A percentile compares a stretch with the other conserved stretches of the same genome.
Evolutionary conservation across 1,140 invertebrate species (phyloP).

Genomic region (Danaus plexippus): DNA sequence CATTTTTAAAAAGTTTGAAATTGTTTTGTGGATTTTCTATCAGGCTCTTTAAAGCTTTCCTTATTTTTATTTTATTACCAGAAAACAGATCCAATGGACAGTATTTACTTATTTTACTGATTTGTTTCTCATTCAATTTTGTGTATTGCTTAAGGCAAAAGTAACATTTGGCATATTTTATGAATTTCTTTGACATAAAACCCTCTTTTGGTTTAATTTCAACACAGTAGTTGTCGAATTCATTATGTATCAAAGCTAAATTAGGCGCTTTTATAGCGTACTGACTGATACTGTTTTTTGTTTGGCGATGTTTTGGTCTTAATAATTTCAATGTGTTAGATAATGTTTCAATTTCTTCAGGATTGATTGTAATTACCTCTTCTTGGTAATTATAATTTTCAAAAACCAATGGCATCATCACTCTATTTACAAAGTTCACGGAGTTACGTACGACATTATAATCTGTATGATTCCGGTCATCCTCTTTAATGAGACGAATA

Average conservation of each 20-base stretch:
- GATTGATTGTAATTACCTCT: conserved; percentile 39
- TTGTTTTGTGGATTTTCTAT: conserved; percentile 81
- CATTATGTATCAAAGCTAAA: conserved; percentile 44
- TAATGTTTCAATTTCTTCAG: conserved; percentile 35
- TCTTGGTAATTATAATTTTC: conserved; percentile 24
- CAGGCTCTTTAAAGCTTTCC: conserved; percentile 73
- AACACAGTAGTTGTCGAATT: conserved; percentile 67
- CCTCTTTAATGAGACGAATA: conserved; percentile 51
- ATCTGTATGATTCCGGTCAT: conserved; percentile 17
- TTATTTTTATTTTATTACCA: conserved; percentile 74
- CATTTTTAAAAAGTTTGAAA: conserved; percentile 79
- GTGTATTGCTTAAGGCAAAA: conserved; percentile 81
- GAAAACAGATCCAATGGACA: conserved; percentile 84
- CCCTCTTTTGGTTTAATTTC: conserved; percentile 87
- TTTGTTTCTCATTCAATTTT: conserved; percentile 73
- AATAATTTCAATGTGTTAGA: conserved; percentile 27
- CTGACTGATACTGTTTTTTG: conserved; percentile 43
- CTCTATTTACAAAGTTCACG: conserved; percentile 46
- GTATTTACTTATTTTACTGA: conserved; percentile 72
- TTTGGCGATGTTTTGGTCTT: conserved; percentile 45
- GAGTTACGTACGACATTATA: conserved; percentile 25
- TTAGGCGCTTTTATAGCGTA: conserved; percentile 56
- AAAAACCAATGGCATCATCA: conserved; percentile 52
- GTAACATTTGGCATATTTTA: conserved; percentile 73
- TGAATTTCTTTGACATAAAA: conserved; percentile 71